A percentile compares a stretch with the other conserved stretches of the same genome.
These are phyloP conservation scores for Periparus ater DNA, from an alignment of 2,797 vertebrate species.

Conservation along the genomic window DNA sequence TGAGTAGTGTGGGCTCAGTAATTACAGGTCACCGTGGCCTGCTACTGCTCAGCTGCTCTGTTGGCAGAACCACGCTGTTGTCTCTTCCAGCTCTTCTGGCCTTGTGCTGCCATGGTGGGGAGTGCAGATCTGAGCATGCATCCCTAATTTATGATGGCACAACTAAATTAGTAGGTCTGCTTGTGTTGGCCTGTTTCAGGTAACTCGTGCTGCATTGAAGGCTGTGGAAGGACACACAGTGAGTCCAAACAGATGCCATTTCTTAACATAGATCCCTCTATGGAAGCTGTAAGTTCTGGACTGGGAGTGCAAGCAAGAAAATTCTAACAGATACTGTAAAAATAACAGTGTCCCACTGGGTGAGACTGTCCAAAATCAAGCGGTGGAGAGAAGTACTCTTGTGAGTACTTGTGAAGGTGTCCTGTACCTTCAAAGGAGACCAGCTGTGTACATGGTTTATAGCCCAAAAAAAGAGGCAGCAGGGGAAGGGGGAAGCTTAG, in stretches of 20 bases:
- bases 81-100: background rate
- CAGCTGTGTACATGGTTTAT: background rate
- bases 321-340: background rate
- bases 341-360: background rate
- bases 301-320: background rate
- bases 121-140: background rate
- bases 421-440: background rate
- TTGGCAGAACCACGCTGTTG: background rate
- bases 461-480: background rate
- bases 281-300: background rate
- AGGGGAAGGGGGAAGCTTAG: background rate
- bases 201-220: background rate
- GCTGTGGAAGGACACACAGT: background rate
- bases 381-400: background rate
- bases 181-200: background rate
- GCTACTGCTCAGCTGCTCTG: background rate
- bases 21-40: background rate
- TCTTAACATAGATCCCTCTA: background rate
- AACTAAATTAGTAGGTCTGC: background rate
- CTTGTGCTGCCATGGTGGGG: background rate
- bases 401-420: background rate
- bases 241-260: background rate
- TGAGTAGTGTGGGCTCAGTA: background rate
- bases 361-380: background rate
- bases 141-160: background rate